Evolutionary conservation across 2,113 vertebrate genomes (phyloP), one percentile per base, ranked within the genome.

Genomic region (Onychostruthus taczanowskii): DNA sequence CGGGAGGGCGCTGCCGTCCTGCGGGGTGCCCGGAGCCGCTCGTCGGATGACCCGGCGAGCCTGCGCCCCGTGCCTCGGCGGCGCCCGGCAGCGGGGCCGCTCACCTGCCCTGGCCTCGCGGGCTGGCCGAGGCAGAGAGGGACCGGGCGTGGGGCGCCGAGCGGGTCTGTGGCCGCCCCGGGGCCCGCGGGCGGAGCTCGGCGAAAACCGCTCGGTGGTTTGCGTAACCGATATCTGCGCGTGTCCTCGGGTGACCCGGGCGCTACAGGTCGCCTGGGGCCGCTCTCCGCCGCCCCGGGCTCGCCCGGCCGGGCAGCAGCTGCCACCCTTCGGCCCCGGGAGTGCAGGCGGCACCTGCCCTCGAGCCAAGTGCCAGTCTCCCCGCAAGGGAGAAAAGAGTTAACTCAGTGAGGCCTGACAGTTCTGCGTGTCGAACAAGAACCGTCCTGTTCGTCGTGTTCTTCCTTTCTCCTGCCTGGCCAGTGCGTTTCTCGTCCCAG

Each of bases 171-270:
- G 76, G 22, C 46, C 5, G 35, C 39, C 33, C 22, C 8, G 27
- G 78, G 56, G 33, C 62, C 70, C 22, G 41, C 84, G 80, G 89
- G 74, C 16, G 72, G 62, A 52, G 80, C 84, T 67, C 3, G 31
- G 75, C 6, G 6, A 55, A 58, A 84, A 76, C 49, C 70, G 66
- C 52, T 84, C 26, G 53, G n/a, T 35, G 80, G 30, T 94, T 90
- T 95, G 93, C 89, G 82, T 95, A 94, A 95, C 68, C 37, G 75
- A 11, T 58, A 61, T 68, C 66, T 55, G 16, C 53, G 2, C 86
- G 52, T 89, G 77, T 93, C 93, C 93, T 88, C 79, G 50, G 3
- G 44, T 64, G 94, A 95, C 91, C 91, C 59, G 44, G 31, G 64
- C 56, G 39, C 58, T 31, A n/a, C 90, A 79, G 96, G 91, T 96